Evolutionary conservation across 92 coral and sea anemone species (phyloP).

Genomic region (Porites cylindrica): DNA sequence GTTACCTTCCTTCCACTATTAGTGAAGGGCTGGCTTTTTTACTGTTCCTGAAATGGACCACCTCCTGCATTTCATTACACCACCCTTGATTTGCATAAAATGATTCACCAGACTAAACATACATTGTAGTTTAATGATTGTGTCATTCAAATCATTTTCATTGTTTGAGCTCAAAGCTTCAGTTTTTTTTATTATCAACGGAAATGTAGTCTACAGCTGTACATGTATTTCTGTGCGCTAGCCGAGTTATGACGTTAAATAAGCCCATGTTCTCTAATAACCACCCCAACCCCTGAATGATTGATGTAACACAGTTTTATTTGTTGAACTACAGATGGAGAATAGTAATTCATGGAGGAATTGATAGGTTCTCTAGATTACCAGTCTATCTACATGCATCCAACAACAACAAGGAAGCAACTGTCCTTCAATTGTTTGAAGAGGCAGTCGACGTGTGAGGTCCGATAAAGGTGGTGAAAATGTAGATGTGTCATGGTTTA

Average conservation of each 20-base stretch:
- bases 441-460: slow-evolving; percentile 26
- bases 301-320: not conserved
- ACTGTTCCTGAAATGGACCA: slow-evolving; percentile 9
- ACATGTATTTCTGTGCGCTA: no score
- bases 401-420: not conserved
- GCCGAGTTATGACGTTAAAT: not conserved
- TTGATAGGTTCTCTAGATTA: not conserved
- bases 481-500: slow-evolving; percentile 8
- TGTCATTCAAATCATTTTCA: not conserved
- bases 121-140: not conserved
- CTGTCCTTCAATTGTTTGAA: not conserved
- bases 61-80: slow-evolving; percentile 12
- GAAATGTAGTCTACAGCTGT: no score
- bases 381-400: not conserved
- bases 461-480: slow-evolving; percentile 30
- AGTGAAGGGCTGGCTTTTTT: slow-evolving; percentile 10
- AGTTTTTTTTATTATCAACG: not conserved
- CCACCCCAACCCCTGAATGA: slow-evolving; percentile 1
- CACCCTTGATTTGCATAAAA: slow-evolving; percentile 4
- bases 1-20: slow-evolving; percentile 12
- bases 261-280: not conserved
- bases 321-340: slow-evolving; percentile 13
- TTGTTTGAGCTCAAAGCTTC: not conserved
- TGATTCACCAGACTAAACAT: not conserved
- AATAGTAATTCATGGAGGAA: slow-evolving; percentile 1